Base-by-base conservation (phyloP, 2,888 invertebrate genomes). In the Digitonthophagus gazella region DNA sequence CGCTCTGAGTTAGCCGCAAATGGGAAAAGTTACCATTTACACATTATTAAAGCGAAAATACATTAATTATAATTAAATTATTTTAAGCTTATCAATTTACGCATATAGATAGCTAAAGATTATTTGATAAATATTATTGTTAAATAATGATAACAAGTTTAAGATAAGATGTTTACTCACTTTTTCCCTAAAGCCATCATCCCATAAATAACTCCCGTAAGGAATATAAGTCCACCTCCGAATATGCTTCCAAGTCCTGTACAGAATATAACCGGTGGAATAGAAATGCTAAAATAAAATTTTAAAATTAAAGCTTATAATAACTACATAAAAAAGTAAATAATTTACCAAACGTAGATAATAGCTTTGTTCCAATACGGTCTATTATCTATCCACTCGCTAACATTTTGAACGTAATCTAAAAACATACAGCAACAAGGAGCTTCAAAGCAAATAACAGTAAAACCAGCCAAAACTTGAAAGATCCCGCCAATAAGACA, bases 401-500 rank as follows among this genome's bases (percentile, higher is more conserved):
- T 93, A 67, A 97, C 85, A 71, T 89, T 88, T 84, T 95, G 93
- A 68, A 98, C 96, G 85, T 94, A 94, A 80, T 97, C 98, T 74
- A 98, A 89, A 84, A 97, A 98, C 85, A 96, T 89, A 84, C 97
- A 98, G 84, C 97, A 98, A 82, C 95, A 98, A 0, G 98, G 98
- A 56, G 98, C 97, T 84, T 98, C 98, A 78, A 97, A 88, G 58
- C 93, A 90, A 75, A 97, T 87, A 71, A 95, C 90, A 72, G 94
- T 79, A 84, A 98, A 96, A 56, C 97, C 98, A 72, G 93, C 90
- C 72, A 96, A 78, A 90, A 96, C 93, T 86, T 94, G 93, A 88
- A 92, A 90, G 77, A 95, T 88, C 72, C 95, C 95, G 66, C 90
- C 88, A 64, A 95, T 83, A 69, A 95, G 85, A 81, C 93, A 92